Percentiles rank a stretch among this genome's conserved stretches.
Evolutionary conservation across 2,797 vertebrate genomes (phyloP).

Genomic region (Sciurus vulgaris): DNA sequence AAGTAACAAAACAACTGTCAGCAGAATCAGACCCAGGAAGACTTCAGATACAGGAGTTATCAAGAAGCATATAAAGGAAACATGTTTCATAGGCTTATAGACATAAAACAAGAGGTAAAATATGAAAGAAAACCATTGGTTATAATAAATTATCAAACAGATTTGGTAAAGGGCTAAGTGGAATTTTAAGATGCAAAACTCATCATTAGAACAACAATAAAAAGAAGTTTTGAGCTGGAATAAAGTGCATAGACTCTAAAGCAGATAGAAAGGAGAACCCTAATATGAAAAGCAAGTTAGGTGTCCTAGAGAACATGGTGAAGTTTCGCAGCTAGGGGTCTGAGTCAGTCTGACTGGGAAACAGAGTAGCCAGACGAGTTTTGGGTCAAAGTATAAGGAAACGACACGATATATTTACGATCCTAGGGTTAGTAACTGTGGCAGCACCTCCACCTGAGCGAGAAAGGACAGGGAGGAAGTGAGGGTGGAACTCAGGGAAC

Average conservation of each 20-base stretch:
- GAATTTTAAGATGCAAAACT: not conserved
- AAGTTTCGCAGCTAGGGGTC: not conserved
- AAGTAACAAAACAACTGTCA: not conserved
- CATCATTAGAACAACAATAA: not conserved
- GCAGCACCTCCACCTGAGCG: not conserved
- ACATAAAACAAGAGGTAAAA: not conserved
- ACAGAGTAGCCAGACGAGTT: not conserved
- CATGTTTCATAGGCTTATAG: not conserved
- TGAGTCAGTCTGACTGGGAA: not conserved
- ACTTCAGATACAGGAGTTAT: not conserved
- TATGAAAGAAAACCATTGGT: not conserved
- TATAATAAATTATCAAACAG: not conserved
- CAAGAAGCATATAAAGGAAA: not conserved
- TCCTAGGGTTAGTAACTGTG: not conserved
- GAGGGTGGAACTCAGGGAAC: not conserved
- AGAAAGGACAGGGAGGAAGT: not conserved
- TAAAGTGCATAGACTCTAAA: not conserved
- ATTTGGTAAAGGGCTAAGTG: not conserved
- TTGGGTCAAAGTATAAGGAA: not conserved
- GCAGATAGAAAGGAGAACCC: not conserved
- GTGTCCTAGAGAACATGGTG: not conserved
- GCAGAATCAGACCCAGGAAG: not conserved
- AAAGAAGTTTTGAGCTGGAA: slow-evolving; percentile 23
- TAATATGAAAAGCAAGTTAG: not conserved
- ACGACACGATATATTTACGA: not conserved